A percentile compares a stretch with the other conserved stretches of the same genome.
Evolutionary conservation across 2,888 invertebrate species (phyloP).

Genomic region (Craniophora ligustri): DNA sequence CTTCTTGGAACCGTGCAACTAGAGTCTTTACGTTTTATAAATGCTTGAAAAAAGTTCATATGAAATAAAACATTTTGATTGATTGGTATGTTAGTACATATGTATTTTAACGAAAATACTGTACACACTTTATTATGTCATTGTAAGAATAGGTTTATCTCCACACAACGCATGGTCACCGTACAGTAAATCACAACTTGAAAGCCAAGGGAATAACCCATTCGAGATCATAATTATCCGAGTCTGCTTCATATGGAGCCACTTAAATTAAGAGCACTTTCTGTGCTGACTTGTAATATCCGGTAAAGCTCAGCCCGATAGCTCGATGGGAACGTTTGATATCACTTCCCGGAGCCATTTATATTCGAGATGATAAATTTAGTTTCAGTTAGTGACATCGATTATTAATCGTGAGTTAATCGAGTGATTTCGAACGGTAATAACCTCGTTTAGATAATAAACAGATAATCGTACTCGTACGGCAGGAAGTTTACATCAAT

Average conservation of each 20-base stretch:
- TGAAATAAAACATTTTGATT: too few relatives aligned
- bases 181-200: too few relatives aligned
- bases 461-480: too few relatives aligned
- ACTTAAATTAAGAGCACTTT: conserved; percentile 41
- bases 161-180: too few relatives aligned
- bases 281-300: conserved; percentile 63
- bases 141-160: too few relatives aligned
- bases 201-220: too few relatives aligned
- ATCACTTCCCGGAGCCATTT: conserved; percentile 53
- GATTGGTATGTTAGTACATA: too few relatives aligned
- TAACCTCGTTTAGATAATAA: neutral
- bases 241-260: conserved; percentile 4
- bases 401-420: conserved; percentile 20
- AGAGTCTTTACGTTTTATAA: too few relatives aligned
- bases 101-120: too few relatives aligned
- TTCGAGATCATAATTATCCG: conserved; percentile 11
- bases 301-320: conserved; percentile 57
- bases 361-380: conserved; percentile 42
- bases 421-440: conserved; percentile 2
- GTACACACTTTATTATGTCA: too few relatives aligned
- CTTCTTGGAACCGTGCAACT: too few relatives aligned
- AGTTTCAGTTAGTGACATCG: conserved; percentile 30
- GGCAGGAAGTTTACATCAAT: neutral
- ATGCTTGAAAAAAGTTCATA: too few relatives aligned
- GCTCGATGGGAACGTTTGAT: conserved; percentile 54